A percentile compares a stretch with the other conserved stretches of the same genome.
phyloP scores from a whole-genome alignment of 1,140 invertebrate genomes.

The Penaeus chinensis region DNA sequence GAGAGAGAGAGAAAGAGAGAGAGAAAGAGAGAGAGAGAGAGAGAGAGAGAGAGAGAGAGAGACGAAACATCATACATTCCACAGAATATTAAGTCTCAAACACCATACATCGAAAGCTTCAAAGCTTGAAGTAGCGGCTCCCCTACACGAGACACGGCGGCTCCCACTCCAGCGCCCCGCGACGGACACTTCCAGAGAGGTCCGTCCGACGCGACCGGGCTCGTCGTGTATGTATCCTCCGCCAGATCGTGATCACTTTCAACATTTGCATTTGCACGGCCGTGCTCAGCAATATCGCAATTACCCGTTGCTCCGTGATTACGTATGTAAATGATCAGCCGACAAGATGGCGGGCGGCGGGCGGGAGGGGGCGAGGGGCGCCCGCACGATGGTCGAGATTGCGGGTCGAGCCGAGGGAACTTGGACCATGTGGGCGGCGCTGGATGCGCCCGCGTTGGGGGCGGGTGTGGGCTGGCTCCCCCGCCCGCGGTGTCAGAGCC shows the following conservation, averaged over 20 bases:
- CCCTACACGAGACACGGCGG: no score
- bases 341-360: slow-evolving; percentile 31
- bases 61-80: no score
- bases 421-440: neutral
- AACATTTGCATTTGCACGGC: slow-evolving; percentile 49
- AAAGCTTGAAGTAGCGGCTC: no score
- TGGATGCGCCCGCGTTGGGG: neutral
- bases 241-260: slow-evolving; percentile 38
- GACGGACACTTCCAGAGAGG: neutral
- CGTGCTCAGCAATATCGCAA: slow-evolving; percentile 56
- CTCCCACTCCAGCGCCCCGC: neutral
- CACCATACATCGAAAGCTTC: no score
- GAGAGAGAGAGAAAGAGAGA: neutral
- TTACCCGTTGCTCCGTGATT: slow-evolving; percentile 49
- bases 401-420: neutral
- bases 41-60: no score
- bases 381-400: neutral
- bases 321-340: slow-evolving; percentile 57
- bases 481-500: neutral
- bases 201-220: neutral
- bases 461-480: neutral
- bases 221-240: neutral
- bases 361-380: neutral
- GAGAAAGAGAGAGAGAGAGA: no score
- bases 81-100: no score